phyloP scores from a whole-genome alignment of 2,113 vertebrate genomes.

The Leucoraja erinaceus region DNA sequence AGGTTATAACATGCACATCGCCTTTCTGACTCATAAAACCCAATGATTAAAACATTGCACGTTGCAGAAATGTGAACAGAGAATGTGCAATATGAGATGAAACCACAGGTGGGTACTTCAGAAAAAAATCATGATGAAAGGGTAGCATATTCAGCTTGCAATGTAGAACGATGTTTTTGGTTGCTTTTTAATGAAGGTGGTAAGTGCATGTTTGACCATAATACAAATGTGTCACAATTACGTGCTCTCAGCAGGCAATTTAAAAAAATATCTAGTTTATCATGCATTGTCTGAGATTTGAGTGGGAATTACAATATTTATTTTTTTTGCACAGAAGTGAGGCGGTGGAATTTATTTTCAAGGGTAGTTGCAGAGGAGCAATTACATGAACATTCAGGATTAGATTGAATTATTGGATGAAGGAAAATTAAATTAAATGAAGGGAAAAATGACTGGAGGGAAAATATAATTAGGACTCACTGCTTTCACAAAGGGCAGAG shows the following conservation, averaged over 20 bases:
- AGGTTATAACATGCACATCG: neutral
- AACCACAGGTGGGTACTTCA: neutral
- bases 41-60: neutral
- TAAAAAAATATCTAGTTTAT: neutral
- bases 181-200: neutral
- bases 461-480: neutral
- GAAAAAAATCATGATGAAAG: neutral
- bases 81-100: neutral
- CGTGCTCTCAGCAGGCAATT: neutral
- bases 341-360: neutral
- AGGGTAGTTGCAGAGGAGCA: neutral
- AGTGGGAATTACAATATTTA: neutral
- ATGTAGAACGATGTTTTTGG: no score
- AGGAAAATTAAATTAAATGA: neutral
- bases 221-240: neutral
- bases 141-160: neutral
- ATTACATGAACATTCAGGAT: neutral
- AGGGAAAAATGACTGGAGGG: neutral
- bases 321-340: neutral
- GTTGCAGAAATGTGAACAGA: neutral
- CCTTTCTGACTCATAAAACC: neutral
- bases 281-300: neutral
- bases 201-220: conserved; percentile 6
- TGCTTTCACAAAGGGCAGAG: neutral
- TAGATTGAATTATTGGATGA: neutral